phyloP scores from a whole-genome alignment of 1,140 invertebrate species.

The Zaprionus camerounensis region DNA sequence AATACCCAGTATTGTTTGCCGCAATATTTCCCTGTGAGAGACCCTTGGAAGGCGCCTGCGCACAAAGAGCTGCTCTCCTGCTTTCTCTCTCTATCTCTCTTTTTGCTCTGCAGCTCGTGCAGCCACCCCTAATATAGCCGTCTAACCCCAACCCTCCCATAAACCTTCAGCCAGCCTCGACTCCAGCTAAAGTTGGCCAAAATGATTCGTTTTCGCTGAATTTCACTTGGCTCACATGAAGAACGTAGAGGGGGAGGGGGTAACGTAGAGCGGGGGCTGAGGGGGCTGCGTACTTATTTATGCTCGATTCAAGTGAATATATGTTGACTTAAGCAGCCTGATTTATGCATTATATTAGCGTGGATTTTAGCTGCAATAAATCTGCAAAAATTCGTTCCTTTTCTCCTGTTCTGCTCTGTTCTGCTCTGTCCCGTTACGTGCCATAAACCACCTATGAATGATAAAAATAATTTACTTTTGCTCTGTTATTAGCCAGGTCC shows the following conservation, averaged over 20 bases:
- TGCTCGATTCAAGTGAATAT: slow-evolving; percentile 61
- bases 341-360: slow-evolving; percentile 81
- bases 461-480: slow-evolving; percentile 46
- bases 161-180: slow-evolving; percentile 2
- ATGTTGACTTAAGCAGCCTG: slow-evolving; percentile 73
- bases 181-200: slow-evolving; percentile 37
- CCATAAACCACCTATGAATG: slow-evolving; percentile 60
- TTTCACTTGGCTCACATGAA: slow-evolving; percentile 65
- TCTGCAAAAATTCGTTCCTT: slow-evolving; percentile 56
- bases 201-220: slow-evolving; percentile 75
- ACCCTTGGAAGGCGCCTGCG: slow-evolving; percentile 66
- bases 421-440: slow-evolving; percentile 20
- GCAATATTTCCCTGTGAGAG: slow-evolving; percentile 55
- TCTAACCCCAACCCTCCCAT: slow-evolving; percentile 16
- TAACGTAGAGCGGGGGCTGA: not conserved
- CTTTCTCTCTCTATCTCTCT: not conserved
- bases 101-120: slow-evolving; percentile 16
- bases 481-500: slow-evolving; percentile 32
- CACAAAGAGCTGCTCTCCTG: not conserved
- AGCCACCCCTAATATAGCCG: slow-evolving; percentile 34
- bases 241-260: not conserved
- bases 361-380: slow-evolving; percentile 78
- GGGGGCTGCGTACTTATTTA: slow-evolving; percentile 47
- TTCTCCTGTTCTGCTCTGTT: not conserved
- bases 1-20: slow-evolving; percentile 48